phyloP scores from a whole-genome alignment of 2,888 invertebrate species.

The Furcula furcula region DNA sequence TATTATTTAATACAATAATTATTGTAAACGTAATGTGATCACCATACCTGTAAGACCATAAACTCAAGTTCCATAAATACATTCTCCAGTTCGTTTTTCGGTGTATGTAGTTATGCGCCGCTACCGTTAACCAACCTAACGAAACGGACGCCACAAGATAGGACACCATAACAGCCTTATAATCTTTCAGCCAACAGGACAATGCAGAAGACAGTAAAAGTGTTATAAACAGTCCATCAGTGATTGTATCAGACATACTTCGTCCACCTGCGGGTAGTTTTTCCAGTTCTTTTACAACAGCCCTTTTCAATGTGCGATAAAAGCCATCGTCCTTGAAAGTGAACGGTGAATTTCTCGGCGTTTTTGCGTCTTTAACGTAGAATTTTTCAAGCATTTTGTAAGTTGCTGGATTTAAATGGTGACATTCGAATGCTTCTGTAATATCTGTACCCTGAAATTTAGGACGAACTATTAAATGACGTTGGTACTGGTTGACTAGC shows the following conservation, averaged over 20 bases:
- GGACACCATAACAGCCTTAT: conserved; percentile 42
- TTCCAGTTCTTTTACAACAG: conserved; percentile 78
- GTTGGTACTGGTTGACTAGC: too few relatives aligned
- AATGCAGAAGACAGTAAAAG: conserved; percentile 52
- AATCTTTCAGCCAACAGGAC: conserved; percentile 46
- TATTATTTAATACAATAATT: too few relatives aligned
- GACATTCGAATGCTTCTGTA: conserved; percentile 83
- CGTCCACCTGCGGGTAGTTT: conserved; percentile 59
- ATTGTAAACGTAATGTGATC: too few relatives aligned
- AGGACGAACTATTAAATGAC: too few relatives aligned
- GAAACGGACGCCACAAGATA: conserved; percentile 64
- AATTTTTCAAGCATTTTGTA: conserved; percentile 84
- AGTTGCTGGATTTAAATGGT: conserved; percentile 78
- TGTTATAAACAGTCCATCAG: conserved; percentile 57
- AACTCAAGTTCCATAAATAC: conserved; percentile 87
- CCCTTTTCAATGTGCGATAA: conserved; percentile 85
- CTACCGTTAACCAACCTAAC: conserved; percentile 82
- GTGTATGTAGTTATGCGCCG: conserved; percentile 91
- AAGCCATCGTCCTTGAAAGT: conserved; percentile 89
- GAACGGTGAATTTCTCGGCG: conserved; percentile 86
- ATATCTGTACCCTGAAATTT: conserved; percentile 83
- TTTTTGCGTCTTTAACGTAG: conserved; percentile 83
- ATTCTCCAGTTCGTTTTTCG: conserved; percentile 89
- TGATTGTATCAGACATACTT: conserved; percentile 45
- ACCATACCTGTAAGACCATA: conserved; percentile 85